These are phyloP conservation scores for Andrena trimmerana DNA, from an alignment of 2,888 invertebrate species.

Conservation along the genomic window DNA sequence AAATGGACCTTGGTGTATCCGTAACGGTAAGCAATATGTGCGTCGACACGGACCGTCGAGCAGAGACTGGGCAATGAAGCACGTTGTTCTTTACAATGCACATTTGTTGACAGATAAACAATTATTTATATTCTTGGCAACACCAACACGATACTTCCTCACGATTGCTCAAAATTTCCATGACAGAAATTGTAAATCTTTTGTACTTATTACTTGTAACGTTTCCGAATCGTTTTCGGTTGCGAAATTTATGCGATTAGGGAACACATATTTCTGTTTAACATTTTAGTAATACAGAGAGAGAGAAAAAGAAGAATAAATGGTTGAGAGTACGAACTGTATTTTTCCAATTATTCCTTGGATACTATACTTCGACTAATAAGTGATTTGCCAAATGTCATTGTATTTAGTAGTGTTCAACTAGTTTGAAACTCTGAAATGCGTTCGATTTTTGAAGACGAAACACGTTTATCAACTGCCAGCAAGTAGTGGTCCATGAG, in stretches of 20 bases:
- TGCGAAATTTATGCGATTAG: constrained; percentile 53
- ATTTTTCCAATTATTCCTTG: background rate
- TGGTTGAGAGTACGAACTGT: constrained; percentile 60
- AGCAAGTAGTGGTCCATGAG: background rate
- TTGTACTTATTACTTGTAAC: constrained; percentile 63
- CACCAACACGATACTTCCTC: constrained; percentile 33
- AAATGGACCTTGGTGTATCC: constrained; percentile 31
- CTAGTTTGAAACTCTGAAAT: too few relatives aligned
- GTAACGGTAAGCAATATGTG: constrained; percentile 46
- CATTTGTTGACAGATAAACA: constrained; percentile 37
- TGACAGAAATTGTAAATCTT: constrained; percentile 58
- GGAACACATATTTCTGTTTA: constrained; percentile 68
- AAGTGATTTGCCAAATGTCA: background rate
- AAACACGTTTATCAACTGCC: background rate
- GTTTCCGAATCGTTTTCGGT: constrained; percentile 48
- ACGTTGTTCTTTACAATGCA: constrained; percentile 53
- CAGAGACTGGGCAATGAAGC: constrained; percentile 49
- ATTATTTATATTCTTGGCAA: constrained; percentile 29
- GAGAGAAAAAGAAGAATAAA: constrained; percentile 68
- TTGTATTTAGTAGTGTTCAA: too few relatives aligned
- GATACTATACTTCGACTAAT: background rate
- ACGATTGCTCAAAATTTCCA: constrained; percentile 48
- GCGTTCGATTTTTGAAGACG: too few relatives aligned
- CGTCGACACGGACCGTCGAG: constrained; percentile 11
- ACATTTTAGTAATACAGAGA: constrained; percentile 74